Evolutionary conservation across 2,797 vertebrate genomes (phyloP).

Genomic region (Morelia viridis): DNA sequence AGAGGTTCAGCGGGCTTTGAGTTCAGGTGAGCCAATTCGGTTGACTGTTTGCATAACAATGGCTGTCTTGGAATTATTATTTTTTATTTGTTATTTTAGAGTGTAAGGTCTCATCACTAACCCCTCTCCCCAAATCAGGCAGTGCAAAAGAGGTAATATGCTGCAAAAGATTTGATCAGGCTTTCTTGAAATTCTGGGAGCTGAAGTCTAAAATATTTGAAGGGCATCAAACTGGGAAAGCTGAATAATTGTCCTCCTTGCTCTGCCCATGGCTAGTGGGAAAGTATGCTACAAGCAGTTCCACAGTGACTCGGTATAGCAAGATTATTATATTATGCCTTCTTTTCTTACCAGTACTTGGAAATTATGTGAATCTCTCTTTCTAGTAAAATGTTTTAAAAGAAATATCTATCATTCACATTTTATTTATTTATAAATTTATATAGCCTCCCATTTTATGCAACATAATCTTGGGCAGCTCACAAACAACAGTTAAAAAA

Average conservation of each 20-base stretch:
- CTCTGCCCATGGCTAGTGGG: not conserved
- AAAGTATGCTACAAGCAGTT: not conserved
- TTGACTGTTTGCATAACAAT: not conserved
- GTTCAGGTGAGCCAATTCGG: constrained; percentile 59
- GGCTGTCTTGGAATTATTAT: not conserved
- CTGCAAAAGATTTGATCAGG: not conserved
- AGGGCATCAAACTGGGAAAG: no score
- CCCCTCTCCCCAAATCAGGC: not conserved
- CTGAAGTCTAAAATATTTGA: no score
- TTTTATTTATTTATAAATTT: not conserved
- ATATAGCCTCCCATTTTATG: not conserved
- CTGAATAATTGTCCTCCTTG: no score
- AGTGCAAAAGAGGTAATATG: not conserved
- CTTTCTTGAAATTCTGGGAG: not conserved
- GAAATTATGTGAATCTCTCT: not conserved
- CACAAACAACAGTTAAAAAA: not conserved
- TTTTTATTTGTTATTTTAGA: no score
- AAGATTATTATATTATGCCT: not conserved
- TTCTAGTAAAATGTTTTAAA: not conserved
- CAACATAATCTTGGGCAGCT: not conserved
- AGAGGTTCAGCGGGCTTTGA: constrained; percentile 57
- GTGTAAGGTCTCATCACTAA: not conserved
- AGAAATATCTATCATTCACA: not conserved
- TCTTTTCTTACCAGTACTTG: not conserved
- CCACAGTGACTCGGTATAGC: not conserved